Evolutionary conservation across 1,140 invertebrate species (phyloP), one percentile per base, ranked within the genome.

Genomic region (Saccostrea glomerata): DNA sequence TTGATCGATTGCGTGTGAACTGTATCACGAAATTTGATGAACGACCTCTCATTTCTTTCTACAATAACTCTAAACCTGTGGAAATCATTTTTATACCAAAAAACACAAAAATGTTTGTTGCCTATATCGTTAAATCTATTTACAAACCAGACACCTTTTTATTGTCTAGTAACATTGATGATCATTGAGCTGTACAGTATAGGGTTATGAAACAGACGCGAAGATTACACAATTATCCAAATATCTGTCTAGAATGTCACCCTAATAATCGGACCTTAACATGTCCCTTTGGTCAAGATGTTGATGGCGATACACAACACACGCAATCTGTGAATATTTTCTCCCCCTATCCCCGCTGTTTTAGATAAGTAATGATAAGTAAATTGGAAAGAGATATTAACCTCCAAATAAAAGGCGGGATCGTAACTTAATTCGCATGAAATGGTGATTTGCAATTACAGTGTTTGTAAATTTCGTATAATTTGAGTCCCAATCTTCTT

Each of bases 361-460:
- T 66, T 66, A 66, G 23, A 20, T n/a, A 66, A 23, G 20, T 23
- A 66, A 11, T 40, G 70, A 77, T 77, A 47, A 15, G 70, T 77
- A 77, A 77, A 77, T 77, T 30, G 70, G 25, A 25, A 77, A 30
- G n/a, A 12, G 70, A 77, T 47, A 47, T 77, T 77, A 77, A 77
- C 23, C 70, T 12, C 13, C 30, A 77, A 77, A 30, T 13, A 77
- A 40, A 36, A 30, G 25, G 30, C 25, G 30, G 9, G 70, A 25
- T 77, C 70, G 15, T 77, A 36, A 77, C 70, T 30, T 25, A 23
- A 36, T 77, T 77, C 70, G 15, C 70, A 15, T 36, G 70, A 36
- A 25, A 25, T 30, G 30, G 70, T 36, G 30, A 77, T 77, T 77
- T 77, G 70, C 25, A 77, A 36, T 77, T 77, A 17, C 15, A 25